Evolutionary conservation across 1,140 invertebrate species (phyloP).

Genomic region (Laodelphax striatellus): DNA sequence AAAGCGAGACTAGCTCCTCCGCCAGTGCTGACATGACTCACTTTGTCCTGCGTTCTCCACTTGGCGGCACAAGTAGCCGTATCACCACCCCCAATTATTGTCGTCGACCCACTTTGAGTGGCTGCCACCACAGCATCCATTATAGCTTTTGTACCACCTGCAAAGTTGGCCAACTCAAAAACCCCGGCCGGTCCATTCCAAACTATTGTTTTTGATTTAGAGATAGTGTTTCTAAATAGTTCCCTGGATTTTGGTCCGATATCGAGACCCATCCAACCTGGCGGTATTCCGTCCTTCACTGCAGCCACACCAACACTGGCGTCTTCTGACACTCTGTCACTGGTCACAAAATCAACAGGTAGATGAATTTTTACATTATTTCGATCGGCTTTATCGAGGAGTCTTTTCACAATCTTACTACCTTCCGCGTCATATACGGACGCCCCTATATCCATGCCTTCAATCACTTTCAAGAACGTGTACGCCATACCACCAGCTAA

Average conservation of each 20-base stretch:
- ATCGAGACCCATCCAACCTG: constrained; percentile 89
- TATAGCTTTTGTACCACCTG: constrained; percentile 77
- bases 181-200: constrained; percentile 99
- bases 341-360: constrained; percentile 92
- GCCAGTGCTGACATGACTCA: constrained; percentile 97
- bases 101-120: constrained; percentile 64
- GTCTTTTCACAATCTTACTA: constrained; percentile 82
- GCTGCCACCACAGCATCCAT: constrained; percentile 94
- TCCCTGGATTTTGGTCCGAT: constrained; percentile 80
- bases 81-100: constrained; percentile 82
- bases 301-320: constrained; percentile 66
- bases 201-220: constrained; percentile 89
- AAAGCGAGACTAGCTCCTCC: constrained; percentile 96
- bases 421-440: constrained; percentile 93
- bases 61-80: constrained; percentile 98
- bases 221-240: constrained; percentile 66
- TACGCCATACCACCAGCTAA: constrained; percentile 99
- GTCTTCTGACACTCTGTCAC: constrained; percentile 78
- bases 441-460: constrained; percentile 88
- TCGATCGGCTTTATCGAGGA: constrained; percentile 84
- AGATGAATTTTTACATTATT: constrained; percentile 93
- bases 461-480: constrained; percentile 91
- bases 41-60: constrained; percentile 90
- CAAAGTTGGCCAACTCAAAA: constrained; percentile 94
- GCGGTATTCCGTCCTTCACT: constrained; percentile 78